Percentiles rank a stretch among this genome's conserved stretches.
These are phyloP conservation scores for Hedya salicella DNA, from an alignment of 2,888 invertebrate species.

Conservation along the genomic window DNA sequence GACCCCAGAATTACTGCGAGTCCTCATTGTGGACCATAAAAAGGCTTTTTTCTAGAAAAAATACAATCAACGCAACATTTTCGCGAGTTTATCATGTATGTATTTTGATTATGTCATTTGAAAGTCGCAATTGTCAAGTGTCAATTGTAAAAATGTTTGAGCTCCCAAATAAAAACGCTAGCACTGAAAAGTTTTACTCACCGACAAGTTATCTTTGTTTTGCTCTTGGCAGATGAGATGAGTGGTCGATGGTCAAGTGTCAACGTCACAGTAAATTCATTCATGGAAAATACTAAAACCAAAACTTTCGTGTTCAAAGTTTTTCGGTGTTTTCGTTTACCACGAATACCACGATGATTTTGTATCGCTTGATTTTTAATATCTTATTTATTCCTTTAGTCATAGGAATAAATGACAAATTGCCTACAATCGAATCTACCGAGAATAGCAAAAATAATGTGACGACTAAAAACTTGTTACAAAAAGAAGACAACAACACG, in stretches of 20 bases:
- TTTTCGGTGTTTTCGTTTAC: slow-evolving; percentile 22
- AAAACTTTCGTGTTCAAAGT: slow-evolving; percentile 33
- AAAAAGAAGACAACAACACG: slow-evolving; percentile 51
- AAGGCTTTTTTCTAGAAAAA: slow-evolving; percentile 11
- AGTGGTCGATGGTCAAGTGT: background rate
- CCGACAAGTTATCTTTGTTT: background rate
- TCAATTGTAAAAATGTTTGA: slow-evolving; percentile 46
- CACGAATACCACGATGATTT: slow-evolving; percentile 27
- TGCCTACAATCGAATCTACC: slow-evolving; percentile 1
- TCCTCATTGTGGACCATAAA: slow-evolving; percentile 86
- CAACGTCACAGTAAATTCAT: slow-evolving; percentile 26
- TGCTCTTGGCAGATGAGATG: background rate
- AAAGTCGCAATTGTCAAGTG: slow-evolving; percentile 67
- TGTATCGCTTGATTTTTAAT: slow-evolving; percentile 20
- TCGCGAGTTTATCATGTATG: slow-evolving; percentile 32
- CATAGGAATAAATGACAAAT: slow-evolving; percentile 21
- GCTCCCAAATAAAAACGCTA: slow-evolving; percentile 7
- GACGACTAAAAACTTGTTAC: slow-evolving; percentile 19
- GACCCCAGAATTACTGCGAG: slow-evolving; percentile 95
- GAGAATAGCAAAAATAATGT: slow-evolving; percentile 3
- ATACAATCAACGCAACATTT: slow-evolving; percentile 34
- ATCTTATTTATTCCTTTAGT: slow-evolving; percentile 28
- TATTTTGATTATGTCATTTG: slow-evolving; percentile 66
- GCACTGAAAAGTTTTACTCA: no score
- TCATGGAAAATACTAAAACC: slow-evolving; percentile 28